Conservation (phyloP, 2,113 vertebrate species). For the rat (Rattus norvegicus) region DNA sequence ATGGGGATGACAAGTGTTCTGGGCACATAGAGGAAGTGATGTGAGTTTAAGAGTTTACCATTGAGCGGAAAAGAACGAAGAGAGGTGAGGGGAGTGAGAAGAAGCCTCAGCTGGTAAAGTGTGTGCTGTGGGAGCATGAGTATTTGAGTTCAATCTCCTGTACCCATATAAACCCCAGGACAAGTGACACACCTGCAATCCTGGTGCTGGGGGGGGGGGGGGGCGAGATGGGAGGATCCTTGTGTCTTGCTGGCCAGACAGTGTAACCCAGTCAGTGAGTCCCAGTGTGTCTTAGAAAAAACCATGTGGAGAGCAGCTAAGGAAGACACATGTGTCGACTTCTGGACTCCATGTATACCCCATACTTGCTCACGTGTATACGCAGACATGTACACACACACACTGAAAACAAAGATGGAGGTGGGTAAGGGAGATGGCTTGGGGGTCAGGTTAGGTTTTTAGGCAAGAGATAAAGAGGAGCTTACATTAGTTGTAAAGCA, state of each 20-base stretch:
- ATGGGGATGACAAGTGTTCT: neutral
- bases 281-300: neutral
- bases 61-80: neutral
- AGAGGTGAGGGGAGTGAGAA: neutral
- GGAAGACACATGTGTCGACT: neutral
- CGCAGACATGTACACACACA: neutral
- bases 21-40: neutral
- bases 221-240: neutral
- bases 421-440: neutral
- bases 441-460: neutral
- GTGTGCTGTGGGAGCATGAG: neutral
- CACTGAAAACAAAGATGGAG: neutral
- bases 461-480: neutral
- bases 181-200: neutral
- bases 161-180: too few relatives aligned
- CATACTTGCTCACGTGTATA: neutral
- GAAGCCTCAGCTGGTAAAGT: neutral
- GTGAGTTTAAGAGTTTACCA: neutral
- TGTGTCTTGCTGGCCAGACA: neutral
- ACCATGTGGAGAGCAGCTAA: neutral
- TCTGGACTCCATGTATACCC: too few relatives aligned
- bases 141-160: neutral
- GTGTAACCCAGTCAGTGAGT: neutral
- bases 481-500: neutral
- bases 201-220: too few relatives aligned